phyloP scores from a whole-genome alignment of 1,140 invertebrate species.

The Tetramorium alpestre region DNA sequence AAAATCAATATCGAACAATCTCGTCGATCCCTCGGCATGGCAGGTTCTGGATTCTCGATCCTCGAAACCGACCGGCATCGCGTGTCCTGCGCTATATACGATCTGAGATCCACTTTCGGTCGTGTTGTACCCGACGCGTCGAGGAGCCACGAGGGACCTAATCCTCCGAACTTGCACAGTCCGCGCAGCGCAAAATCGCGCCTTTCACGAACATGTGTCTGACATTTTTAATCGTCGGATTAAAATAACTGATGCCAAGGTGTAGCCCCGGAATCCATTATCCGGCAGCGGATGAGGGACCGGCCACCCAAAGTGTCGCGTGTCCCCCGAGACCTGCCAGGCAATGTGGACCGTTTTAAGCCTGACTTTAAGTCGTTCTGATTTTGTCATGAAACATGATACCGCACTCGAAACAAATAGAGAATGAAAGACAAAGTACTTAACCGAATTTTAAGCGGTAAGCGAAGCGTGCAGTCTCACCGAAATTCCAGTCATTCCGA shows the following conservation, averaged over 20 bases:
- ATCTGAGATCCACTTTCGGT: constrained; percentile 56
- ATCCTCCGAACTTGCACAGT: constrained; percentile 68
- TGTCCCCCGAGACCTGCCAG: constrained; percentile 75
- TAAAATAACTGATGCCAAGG: constrained; percentile 84
- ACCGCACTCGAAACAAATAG: constrained; percentile 27
- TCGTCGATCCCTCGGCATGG: neutral
- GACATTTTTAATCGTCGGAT: constrained; percentile 85
- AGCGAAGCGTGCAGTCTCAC: neutral
- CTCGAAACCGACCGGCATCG: constrained; percentile 36
- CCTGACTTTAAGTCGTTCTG: constrained; percentile 66
- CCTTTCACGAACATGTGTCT: constrained; percentile 83
- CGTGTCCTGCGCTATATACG: constrained; percentile 63
- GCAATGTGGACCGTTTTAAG: constrained; percentile 70
- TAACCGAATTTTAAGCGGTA: constrained; percentile 26
- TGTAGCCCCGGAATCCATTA: constrained; percentile 81
- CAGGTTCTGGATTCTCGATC: constrained; percentile 19
- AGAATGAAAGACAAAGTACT: neutral
- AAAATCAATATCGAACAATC: constrained; percentile 27
- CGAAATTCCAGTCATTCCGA: neutral
- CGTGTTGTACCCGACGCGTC: constrained; percentile 71
- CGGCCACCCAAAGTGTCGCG: constrained; percentile 84
- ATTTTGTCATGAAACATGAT: constrained; percentile 59
- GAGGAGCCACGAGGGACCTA: constrained; percentile 69
- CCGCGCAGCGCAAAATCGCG: constrained; percentile 74
- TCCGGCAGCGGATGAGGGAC: constrained; percentile 77